These are phyloP conservation scores for Chloroclysta siterata DNA, from an alignment of 2,888 invertebrate species.

Conservation along the genomic window DNA sequence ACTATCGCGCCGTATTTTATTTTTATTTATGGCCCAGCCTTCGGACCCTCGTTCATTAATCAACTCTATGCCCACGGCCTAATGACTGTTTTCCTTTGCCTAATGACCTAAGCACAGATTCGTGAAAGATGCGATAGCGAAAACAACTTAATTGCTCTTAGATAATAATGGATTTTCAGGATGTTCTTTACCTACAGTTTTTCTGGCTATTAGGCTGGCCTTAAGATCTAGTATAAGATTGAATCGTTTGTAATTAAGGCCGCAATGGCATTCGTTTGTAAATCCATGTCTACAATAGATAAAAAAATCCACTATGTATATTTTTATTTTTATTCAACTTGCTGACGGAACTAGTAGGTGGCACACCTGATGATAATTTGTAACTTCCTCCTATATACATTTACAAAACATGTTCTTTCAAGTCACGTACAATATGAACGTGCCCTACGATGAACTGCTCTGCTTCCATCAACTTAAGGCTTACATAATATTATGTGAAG, in stretches of 20 bases:
- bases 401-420: too few relatives aligned
- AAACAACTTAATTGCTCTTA: slow-evolving; percentile 42
- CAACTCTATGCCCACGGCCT: slow-evolving; percentile 46
- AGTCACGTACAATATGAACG: too few relatives aligned
- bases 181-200: slow-evolving; percentile 4
- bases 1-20: slow-evolving; percentile 42
- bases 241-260: neutral
- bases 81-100: slow-evolving; percentile 49
- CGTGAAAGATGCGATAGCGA: slow-evolving; percentile 41
- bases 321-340: too few relatives aligned
- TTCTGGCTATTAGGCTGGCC: neutral
- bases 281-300: neutral
- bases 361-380: too few relatives aligned
- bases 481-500: too few relatives aligned
- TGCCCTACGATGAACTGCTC: too few relatives aligned
- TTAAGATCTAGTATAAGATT: slow-evolving; percentile 3
- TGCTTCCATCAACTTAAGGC: too few relatives aligned
- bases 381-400: too few relatives aligned
- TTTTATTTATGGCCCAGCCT: slow-evolving; percentile 42
- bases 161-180: slow-evolving; percentile 24
- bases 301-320: too few relatives aligned
- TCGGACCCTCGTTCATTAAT: slow-evolving; percentile 43
- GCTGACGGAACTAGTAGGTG: too few relatives aligned
- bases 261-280: neutral
- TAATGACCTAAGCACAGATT: slow-evolving; percentile 49